phyloP scores from a whole-genome alignment of 2,797 vertebrate species.

The Menidia menidia region DNA sequence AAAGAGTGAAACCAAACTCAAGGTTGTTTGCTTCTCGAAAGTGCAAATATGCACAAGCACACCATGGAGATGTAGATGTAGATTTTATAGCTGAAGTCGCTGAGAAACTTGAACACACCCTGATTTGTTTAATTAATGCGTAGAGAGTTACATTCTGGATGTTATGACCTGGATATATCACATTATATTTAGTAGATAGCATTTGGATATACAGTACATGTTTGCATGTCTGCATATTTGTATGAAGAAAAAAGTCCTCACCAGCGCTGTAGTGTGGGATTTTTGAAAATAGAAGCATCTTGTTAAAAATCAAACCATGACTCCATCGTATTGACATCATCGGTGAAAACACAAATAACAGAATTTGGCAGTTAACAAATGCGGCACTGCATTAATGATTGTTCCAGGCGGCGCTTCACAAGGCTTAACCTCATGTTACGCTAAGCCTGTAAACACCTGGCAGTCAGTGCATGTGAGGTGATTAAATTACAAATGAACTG shows the following conservation, averaged over 20 bases:
- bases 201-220: conserved; percentile 15
- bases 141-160: conserved; percentile 10
- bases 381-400: background rate
- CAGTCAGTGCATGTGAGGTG: no score
- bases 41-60: background rate
- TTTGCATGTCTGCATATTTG: conserved; percentile 14
- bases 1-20: conserved; percentile 4
- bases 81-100: background rate
- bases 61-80: conserved; percentile 4
- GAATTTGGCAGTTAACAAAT: background rate
- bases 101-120: conserved; percentile 14
- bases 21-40: background rate
- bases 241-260: background rate
- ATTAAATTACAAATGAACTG: no score
- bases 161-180: conserved; percentile 55
- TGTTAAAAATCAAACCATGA: conserved; percentile 8
- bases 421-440: no score
- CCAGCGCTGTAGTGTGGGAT: background rate
- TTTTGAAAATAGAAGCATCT: background rate
- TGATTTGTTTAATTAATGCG: conserved; percentile 35
- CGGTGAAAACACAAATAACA: background rate
- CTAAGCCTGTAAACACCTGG: no score
- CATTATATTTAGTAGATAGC: conserved; percentile 23
- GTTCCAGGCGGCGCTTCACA: background rate
- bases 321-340: conserved; percentile 22